These are phyloP conservation scores for Cacajao melanocephalus DNA, from an alignment of 2,797 vertebrate species.

Conservation along the genomic window DNA sequence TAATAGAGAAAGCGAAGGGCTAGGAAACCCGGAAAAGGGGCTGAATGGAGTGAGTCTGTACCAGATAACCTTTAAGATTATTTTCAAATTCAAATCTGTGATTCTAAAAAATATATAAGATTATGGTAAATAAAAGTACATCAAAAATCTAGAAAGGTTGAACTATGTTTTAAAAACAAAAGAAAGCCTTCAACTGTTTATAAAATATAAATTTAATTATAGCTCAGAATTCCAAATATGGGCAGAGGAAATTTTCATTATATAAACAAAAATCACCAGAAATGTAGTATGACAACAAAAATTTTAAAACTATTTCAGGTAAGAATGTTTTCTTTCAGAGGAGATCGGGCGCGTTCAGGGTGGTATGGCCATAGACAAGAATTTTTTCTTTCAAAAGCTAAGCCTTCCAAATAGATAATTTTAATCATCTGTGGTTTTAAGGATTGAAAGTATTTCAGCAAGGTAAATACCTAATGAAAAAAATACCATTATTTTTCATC, in stretches of 20 bases:
- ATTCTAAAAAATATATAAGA: neutral
- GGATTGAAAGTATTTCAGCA: slow-evolving; percentile 5
- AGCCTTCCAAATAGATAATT: slow-evolving; percentile 8
- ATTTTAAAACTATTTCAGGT: slow-evolving; percentile 7
- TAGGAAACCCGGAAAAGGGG: neutral
- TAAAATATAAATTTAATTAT: slow-evolving; percentile 27
- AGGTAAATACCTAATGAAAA: neutral
- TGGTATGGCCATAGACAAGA: neutral
- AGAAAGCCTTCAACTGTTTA: neutral
- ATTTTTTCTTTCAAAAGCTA: slow-evolving; percentile 40
- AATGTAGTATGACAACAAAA: neutral
- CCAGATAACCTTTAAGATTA: neutral
- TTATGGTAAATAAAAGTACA: neutral
- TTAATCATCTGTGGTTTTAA: neutral
- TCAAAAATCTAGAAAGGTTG: neutral
- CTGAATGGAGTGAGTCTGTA: neutral
- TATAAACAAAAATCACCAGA: neutral
- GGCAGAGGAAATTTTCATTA: neutral
- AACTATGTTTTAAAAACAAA: slow-evolving; percentile 20
- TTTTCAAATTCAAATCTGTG: neutral
- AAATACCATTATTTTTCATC: slow-evolving; percentile 7
- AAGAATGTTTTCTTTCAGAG: slow-evolving; percentile 27
- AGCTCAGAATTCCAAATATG: neutral
- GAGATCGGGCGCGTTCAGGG: too few relatives aligned
- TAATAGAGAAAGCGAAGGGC: neutral